Percentiles rank a stretch among this genome's conserved stretches.
These are phyloP conservation scores for Ptychoptera albimana DNA, from an alignment of 2,888 invertebrate genomes.

Conservation along the genomic window DNA sequence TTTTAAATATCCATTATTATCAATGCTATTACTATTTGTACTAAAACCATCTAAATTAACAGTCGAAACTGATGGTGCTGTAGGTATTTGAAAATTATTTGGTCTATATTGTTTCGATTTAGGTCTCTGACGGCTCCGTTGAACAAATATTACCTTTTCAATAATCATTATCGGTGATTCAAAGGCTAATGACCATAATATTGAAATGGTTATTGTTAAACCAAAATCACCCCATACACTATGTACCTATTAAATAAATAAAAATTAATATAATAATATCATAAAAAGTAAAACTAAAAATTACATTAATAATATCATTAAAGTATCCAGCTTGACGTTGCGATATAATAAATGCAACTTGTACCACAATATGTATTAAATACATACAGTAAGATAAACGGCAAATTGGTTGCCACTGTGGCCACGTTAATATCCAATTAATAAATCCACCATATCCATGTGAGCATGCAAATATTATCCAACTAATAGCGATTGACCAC, in stretches of 20 bases:
- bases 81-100: too few species aligned
- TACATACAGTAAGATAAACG: slow-evolving; percentile 12
- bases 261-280: background rate
- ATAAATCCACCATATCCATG: slow-evolving; percentile 12
- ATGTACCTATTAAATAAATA: slow-evolving; percentile 8
- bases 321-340: slow-evolving; percentile 4
- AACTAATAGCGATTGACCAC: slow-evolving; percentile 12
- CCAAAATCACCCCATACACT: slow-evolving; percentile 11
- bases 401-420: slow-evolving; percentile 13
- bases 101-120: too few species aligned
- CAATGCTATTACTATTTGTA: too few species aligned
- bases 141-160: slow-evolving; percentile 9
- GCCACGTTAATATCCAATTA: slow-evolving; percentile 11
- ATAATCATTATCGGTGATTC: slow-evolving; percentile 11
- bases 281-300: background rate
- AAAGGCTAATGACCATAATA: slow-evolving; percentile 10
- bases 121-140: too few species aligned
- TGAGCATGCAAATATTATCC: slow-evolving; percentile 14
- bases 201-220: slow-evolving; percentile 8
- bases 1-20: too few species aligned
- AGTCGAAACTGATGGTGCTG: too few species aligned
- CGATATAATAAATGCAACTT: slow-evolving; percentile 7
- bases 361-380: slow-evolving; percentile 11
- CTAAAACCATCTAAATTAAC: too few species aligned
- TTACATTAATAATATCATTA: background rate